Evolutionary conservation across 2,888 invertebrate species (phyloP).

Genomic region (Meloe dianella): DNA sequence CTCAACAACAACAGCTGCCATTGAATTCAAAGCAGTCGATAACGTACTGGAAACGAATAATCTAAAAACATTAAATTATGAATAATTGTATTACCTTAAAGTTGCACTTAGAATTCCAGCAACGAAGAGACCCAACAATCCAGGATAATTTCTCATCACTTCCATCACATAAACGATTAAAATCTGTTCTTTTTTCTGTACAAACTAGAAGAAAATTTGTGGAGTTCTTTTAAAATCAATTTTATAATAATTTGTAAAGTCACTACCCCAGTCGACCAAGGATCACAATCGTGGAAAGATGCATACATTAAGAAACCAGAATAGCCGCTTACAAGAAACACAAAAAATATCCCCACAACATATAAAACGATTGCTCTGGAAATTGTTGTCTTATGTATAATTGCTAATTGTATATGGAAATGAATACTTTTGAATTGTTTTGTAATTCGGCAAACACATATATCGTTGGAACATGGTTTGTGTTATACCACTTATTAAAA

Average conservation of each 20-base stretch:
- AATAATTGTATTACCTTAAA: slow-evolving; percentile 66
- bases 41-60: too few relatives aligned
- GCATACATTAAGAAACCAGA: background rate
- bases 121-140: slow-evolving; percentile 14
- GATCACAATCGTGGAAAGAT: background rate
- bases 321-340: slow-evolving; percentile 67
- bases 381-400: background rate
- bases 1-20: slow-evolving; percentile 76
- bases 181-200: background rate
- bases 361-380: slow-evolving; percentile 69
- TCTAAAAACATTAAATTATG: slow-evolving; percentile 57
- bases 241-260: background rate
- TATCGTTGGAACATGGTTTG: slow-evolving; percentile 88
- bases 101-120: slow-evolving; percentile 88
- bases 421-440: slow-evolving; percentile 64
- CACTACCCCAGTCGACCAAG: background rate
- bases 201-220: slow-evolving; percentile 62
- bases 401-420: background rate
- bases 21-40: slow-evolving; percentile 78
- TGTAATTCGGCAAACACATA: slow-evolving; percentile 72
- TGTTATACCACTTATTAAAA: slow-evolving; percentile 78
- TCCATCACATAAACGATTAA: slow-evolving; percentile 8
- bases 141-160: background rate
- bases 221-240: background rate
- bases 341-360: slow-evolving; percentile 66